Evolutionary conservation across 2,888 invertebrate species (phyloP), one percentile per base, ranked within the genome.

Genomic region (Cantharis nigra): DNA sequence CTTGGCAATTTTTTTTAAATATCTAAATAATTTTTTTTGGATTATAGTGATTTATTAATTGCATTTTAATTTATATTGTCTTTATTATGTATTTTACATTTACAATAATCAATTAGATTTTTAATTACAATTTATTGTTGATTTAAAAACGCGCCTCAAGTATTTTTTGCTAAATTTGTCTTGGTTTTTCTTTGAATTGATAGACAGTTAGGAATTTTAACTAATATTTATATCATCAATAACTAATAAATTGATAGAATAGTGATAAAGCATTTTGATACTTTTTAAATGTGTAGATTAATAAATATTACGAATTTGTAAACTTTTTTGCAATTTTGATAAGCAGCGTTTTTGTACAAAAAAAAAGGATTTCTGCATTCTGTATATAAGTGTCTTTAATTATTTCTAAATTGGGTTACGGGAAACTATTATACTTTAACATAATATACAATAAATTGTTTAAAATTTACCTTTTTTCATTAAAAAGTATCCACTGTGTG

Each of bases 401-500:
- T 77, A 79, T 80, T 80, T 80, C 79, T 82, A 80, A 80, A 81
- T 80, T 82, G 81, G 82, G 82, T 81, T 82, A 82, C 78, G 81
- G 82, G 82, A 80, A 72, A 72, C 26, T 75, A 77, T 72, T 78
- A 74, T 74, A 77, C 71, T 72, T 78, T 75, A 73, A 75, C 71
- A 72, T 64, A 71, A 71, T 33, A n/a, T 49, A 77, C 69, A 77
- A 77, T 71, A 78, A 78, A 70, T 67, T 67, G 65, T 67, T 67
- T 67, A 67, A 67, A 67, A 67, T 67, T 67, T 16, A 16, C 0
- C 1, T 23, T n/a, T 23, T 1, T 9, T 23, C 23, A 33, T 49
- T 49, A 26, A 26, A 23, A 20, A 20, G 3, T 20, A 20, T 20
- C 20, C 20, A 20, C 20, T 3, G 20, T 20, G 20, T 20, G 20